phyloP scores from a whole-genome alignment of 2,888 invertebrate genomes.

The Caenorhabditis sinica region DNA sequence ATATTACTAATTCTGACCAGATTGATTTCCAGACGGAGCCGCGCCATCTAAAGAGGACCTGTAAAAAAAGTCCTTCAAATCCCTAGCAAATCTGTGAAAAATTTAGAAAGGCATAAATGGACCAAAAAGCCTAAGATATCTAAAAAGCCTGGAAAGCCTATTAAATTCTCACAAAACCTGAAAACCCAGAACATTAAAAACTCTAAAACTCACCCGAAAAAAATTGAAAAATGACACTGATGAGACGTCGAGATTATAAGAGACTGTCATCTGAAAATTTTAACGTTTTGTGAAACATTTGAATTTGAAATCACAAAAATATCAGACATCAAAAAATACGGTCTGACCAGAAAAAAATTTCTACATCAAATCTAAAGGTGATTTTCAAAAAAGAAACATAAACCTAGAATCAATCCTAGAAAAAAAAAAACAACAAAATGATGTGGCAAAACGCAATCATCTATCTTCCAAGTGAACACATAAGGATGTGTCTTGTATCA shows the following conservation, averaged over 20 bases:
- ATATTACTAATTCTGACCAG: slow-evolving; percentile 73
- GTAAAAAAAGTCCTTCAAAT: slow-evolving; percentile 6
- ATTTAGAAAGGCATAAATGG: no score
- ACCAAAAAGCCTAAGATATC: no score
- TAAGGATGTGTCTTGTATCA: not conserved
- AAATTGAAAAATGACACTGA: slow-evolving; percentile 71
- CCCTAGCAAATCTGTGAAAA: no score
- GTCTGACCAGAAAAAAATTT: not conserved
- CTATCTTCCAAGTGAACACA: not conserved
- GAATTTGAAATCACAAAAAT: not conserved
- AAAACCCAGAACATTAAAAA: no score
- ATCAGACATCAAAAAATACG: not conserved
- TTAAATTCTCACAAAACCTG: no score
- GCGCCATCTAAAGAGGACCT: slow-evolving; percentile 78
- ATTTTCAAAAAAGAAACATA: no score
- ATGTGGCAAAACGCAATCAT: not conserved
- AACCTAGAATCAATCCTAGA: not conserved
- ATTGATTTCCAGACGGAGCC: slow-evolving; percentile 77
- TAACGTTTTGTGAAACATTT: not conserved
- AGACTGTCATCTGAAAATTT: slow-evolving; percentile 76
- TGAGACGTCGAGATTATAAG: slow-evolving; percentile 79
- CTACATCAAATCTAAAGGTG: no score
- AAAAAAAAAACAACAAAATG: not conserved
- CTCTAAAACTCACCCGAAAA: slow-evolving; percentile 45
- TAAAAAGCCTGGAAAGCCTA: no score